These are phyloP conservation scores for Celastrina argiolus DNA, from an alignment of 2,888 invertebrate species.

Conservation along the genomic window DNA sequence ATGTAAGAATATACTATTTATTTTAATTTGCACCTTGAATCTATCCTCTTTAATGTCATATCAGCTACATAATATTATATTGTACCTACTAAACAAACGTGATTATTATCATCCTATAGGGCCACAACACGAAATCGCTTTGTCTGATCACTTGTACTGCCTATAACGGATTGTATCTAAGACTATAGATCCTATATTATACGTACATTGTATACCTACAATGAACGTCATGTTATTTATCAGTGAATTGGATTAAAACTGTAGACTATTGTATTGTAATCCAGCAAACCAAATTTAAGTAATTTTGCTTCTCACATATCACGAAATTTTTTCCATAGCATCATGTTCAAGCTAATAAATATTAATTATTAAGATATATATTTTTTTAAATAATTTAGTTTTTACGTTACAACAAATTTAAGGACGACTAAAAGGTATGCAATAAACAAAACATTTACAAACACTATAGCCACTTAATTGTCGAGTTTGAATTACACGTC, in stretches of 20 bases:
- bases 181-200: no score
- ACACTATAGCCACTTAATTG: constrained; percentile 8
- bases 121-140: constrained; percentile 23
- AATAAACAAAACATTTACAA: constrained; percentile 7
- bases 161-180: constrained; percentile 40
- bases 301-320: background rate
- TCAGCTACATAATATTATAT: no score
- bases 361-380: background rate
- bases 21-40: no score
- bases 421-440: background rate
- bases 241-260: constrained; percentile 53
- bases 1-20: no score
- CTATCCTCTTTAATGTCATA: no score
- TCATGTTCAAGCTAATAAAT: background rate
- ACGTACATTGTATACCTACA: constrained; percentile 54
- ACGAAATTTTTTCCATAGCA: background rate
- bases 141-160: constrained; percentile 28
- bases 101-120: background rate
- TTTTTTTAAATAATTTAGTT: background rate
- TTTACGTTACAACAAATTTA: background rate
- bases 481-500: constrained; percentile 9
- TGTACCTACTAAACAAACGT: no score
- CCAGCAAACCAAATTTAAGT: background rate
- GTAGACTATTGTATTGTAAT: constrained; percentile 36
- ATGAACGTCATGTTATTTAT: constrained; percentile 52